phyloP scores from a whole-genome alignment of 2,113 vertebrate genomes.

The Blennius ocellaris region DNA sequence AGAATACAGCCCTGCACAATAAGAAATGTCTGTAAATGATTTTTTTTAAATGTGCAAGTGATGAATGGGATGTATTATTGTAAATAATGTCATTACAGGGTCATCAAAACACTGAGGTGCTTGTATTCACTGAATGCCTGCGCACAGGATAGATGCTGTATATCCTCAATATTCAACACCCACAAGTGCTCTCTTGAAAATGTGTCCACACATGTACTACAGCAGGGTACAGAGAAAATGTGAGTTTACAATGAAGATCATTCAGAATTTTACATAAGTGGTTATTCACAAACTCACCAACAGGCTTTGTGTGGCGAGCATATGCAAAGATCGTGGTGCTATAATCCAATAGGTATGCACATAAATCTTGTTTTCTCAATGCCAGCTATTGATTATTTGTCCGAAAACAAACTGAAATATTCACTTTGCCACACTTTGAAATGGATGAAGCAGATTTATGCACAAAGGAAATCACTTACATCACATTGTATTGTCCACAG shows the following conservation, averaged over 20 bases:
- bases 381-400: conserved; percentile 53
- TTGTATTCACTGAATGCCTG: conserved; percentile 39
- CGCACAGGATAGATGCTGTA: background rate
- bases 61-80: conserved; percentile 38
- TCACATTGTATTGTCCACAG: conserved; percentile 56
- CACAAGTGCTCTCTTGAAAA: conserved; percentile 48
- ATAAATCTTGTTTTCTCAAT: conserved; percentile 52
- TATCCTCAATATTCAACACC: conserved; percentile 41
- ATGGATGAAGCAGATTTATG: conserved; percentile 65
- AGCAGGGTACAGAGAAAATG: conserved; percentile 39
- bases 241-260: conserved; percentile 48
- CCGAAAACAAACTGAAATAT: conserved; percentile 66
- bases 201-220: conserved; percentile 26
- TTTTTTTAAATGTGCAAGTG: conserved; percentile 19
- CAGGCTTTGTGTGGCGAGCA: conserved; percentile 32
- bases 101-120: conserved; percentile 20
- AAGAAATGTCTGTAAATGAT: background rate
- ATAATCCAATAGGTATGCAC: conserved; percentile 62
- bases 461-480: conserved; percentile 64
- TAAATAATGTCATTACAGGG: conserved; percentile 47
- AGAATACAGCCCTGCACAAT: conserved; percentile 10
- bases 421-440: conserved; percentile 55
- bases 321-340: conserved; percentile 30
- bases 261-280: conserved; percentile 48
- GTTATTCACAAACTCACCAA: conserved; percentile 45